Conservation (phyloP, 2,113 vertebrate species). For the Chionodraco myersi region DNA sequence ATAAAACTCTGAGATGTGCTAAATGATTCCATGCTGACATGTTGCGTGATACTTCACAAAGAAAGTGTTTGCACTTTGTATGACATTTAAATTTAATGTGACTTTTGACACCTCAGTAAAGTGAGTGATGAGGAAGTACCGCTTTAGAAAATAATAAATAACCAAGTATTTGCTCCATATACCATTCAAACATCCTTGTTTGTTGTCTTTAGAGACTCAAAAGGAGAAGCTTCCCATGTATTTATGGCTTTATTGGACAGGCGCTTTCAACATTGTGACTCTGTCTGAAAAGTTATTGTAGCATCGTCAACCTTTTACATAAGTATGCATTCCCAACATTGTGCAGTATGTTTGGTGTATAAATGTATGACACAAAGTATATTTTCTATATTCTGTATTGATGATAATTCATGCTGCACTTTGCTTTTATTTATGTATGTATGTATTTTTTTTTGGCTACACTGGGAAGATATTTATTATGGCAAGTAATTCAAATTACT, state of each 20-base stretch:
- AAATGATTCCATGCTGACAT: not conserved
- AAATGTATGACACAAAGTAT: slow-evolving; percentile 44
- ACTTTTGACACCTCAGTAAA: not conserved
- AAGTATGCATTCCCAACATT: not conserved
- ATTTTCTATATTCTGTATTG: slow-evolving; percentile 52
- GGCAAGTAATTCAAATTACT: not conserved
- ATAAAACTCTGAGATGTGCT: not conserved
- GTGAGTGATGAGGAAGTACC: not conserved
- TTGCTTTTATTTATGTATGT: slow-evolving; percentile 39
- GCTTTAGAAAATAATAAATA: not conserved
- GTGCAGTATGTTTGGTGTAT: slow-evolving; percentile 25
- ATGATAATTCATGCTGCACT: slow-evolving; percentile 30
- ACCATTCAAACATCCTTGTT: not conserved
- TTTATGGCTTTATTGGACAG: slow-evolving; percentile 24
- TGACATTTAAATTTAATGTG: not conserved
- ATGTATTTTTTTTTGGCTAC: slow-evolving; percentile 1
- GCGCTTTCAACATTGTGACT: slow-evolving; percentile 9
- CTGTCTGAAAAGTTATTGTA: slow-evolving; percentile 29
- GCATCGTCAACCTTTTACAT: slow-evolving; percentile 4
- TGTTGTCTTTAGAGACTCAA: not conserved
- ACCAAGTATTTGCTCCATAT: not conserved
- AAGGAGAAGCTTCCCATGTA: not conserved
- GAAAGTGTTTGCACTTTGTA: slow-evolving; percentile 1
- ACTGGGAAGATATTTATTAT: slow-evolving; percentile 29
- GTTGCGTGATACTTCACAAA: not conserved